phyloP scores from a whole-genome alignment of 2,888 invertebrate genomes.

The Diaphora mendica region DNA sequence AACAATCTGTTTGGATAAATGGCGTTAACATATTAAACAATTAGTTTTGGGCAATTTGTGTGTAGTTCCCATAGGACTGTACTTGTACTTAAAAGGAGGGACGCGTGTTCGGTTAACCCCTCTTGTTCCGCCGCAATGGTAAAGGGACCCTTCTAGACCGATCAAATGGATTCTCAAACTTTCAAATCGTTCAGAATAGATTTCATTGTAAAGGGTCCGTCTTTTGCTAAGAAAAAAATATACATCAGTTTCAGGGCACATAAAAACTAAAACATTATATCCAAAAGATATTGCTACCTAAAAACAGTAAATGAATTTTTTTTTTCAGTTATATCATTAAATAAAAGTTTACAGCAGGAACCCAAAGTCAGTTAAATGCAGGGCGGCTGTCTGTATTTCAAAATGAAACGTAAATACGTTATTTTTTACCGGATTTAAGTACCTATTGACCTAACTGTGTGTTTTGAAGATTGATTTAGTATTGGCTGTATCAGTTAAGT shows the following conservation, averaged over 20 bases:
- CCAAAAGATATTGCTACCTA: background rate
- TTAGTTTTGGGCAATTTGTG: conserved; percentile 82
- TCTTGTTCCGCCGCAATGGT: conserved; percentile 45
- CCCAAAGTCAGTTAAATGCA: background rate
- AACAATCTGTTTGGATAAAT: conserved; percentile 78
- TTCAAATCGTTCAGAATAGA: conserved; percentile 12
- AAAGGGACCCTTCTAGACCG: conserved; percentile 38
- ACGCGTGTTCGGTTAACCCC: conserved; percentile 67
- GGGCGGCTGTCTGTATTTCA: too few species aligned
- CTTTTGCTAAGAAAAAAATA: background rate
- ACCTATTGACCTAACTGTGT: too few species aligned
- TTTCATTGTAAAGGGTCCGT: background rate
- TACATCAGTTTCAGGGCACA: background rate
- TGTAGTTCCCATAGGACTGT: conserved; percentile 79
- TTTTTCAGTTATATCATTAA: background rate
- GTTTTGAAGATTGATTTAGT: too few species aligned
- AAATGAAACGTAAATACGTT: too few species aligned
- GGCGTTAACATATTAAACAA: conserved; percentile 79
- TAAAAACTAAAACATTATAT: background rate
- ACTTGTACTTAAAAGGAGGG: conserved; percentile 44
- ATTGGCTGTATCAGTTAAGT: too few species aligned
- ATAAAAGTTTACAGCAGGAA: background rate
- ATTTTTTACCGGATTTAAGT: too few species aligned
- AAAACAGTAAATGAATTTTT: background rate
- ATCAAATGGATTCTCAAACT: conserved; percentile 55